Percentiles rank a stretch among this genome's conserved stretches.
Conservation (phyloP, 2,797 vertebrate species). For the Cynopterus sphinx region DNA sequence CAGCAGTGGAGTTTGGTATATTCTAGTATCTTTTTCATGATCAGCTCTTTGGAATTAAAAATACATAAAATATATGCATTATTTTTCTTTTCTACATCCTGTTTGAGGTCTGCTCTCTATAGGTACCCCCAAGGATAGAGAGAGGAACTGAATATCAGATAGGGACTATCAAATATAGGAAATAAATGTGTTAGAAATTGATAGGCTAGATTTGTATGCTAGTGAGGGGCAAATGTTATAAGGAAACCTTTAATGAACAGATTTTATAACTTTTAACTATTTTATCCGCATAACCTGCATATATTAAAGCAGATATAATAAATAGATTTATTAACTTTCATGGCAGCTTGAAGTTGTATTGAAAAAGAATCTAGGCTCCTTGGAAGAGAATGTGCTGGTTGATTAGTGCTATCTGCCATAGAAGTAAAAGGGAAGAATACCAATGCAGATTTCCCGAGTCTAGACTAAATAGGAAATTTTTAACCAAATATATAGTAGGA, state of each 20-base stretch:
- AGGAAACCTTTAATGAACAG: constrained; percentile 12
- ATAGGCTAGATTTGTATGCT: constrained; percentile 27
- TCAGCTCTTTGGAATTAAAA: constrained; percentile 48
- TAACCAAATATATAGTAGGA: background rate
- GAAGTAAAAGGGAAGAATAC: background rate
- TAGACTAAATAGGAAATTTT: background rate
- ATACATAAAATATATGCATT: background rate
- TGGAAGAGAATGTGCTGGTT: background rate
- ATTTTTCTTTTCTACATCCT: background rate
- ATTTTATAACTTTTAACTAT: background rate
- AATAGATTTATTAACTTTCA: background rate
- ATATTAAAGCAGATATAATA: background rate
- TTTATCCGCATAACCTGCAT: background rate
- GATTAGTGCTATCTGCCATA: background rate
- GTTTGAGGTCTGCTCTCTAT: background rate
- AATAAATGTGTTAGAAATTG: constrained; percentile 1
- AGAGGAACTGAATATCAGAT: background rate
- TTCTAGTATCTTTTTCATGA: constrained; percentile 1
- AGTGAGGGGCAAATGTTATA: background rate
- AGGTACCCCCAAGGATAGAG: background rate
- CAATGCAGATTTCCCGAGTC: background rate
- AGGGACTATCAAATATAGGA: background rate
- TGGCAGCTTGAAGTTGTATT: background rate
- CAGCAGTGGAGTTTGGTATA: background rate
- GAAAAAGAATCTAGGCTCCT: background rate